These are phyloP conservation scores for Platichthys flesus DNA, from an alignment of 2,113 vertebrate genomes.

Conservation along the genomic window DNA sequence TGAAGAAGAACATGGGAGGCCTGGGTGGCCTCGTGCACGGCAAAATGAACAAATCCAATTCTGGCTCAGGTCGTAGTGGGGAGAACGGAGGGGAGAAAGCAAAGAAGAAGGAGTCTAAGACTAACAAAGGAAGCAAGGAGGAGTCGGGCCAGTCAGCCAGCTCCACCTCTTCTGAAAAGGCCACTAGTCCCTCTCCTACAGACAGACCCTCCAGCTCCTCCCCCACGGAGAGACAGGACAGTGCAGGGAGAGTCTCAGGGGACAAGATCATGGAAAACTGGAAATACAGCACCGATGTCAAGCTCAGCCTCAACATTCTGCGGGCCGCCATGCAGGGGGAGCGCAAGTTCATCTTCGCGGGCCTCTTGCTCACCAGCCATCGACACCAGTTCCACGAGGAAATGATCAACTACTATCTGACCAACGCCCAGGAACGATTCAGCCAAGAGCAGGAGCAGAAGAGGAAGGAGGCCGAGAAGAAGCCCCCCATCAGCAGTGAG, in stretches of 20 bases:
- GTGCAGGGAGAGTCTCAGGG: slow-evolving; percentile 76
- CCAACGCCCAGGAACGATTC: slow-evolving; percentile 96
- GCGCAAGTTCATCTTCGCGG: slow-evolving; percentile 98
- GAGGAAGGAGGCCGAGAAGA: slow-evolving; percentile 87
- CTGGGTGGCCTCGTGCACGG: slow-evolving; percentile 96
- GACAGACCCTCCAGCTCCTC: slow-evolving; percentile 86
- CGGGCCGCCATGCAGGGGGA: slow-evolving; percentile 99
- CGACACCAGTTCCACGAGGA: slow-evolving; percentile 99
- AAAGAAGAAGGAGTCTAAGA: slow-evolving; percentile 82
- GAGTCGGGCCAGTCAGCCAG: slow-evolving; percentile 92
- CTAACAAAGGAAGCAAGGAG: slow-evolving; percentile 89
- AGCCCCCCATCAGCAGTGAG: slow-evolving; percentile 41
- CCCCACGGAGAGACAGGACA: slow-evolving; percentile 76
- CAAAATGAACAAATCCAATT: slow-evolving; percentile 92
- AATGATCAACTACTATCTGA: slow-evolving; percentile 98
- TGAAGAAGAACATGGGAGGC: slow-evolving; percentile 99
- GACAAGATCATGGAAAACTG: slow-evolving; percentile 90
- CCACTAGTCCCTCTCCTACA: slow-evolving; percentile 92
- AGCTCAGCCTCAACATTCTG: slow-evolving; percentile 98
- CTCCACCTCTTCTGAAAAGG: slow-evolving; percentile 94
- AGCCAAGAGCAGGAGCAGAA: slow-evolving; percentile 96
- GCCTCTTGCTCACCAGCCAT: slow-evolving; percentile 95
- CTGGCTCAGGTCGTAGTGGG: slow-evolving; percentile 76
- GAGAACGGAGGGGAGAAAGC: slow-evolving; percentile 70
- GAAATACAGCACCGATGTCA: slow-evolving; percentile 99